These are phyloP conservation scores for Chlorodrepanis virens DNA, from an alignment of 2,113 vertebrate species.

Conservation along the genomic window DNA sequence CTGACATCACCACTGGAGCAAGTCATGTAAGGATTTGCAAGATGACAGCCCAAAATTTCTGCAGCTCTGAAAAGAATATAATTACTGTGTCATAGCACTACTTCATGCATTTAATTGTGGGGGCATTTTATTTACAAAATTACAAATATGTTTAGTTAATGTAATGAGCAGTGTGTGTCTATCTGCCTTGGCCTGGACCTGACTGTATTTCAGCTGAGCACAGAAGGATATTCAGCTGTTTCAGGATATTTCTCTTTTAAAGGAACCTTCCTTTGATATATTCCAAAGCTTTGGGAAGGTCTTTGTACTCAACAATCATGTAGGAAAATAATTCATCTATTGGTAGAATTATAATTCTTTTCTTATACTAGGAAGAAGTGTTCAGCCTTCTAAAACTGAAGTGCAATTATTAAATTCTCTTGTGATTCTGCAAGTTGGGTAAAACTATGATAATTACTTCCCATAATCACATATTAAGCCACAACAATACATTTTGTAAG, in stretches of 20 bases:
- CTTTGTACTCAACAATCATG: background rate
- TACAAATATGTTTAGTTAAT: background rate
- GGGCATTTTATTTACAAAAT: background rate
- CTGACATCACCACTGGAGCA: background rate
- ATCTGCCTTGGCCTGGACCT: background rate
- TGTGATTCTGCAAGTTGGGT: background rate
- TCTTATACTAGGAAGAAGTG: background rate
- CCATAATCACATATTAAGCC: background rate
- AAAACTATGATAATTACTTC: background rate
- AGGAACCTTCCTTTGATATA: background rate
- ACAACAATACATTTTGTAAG: background rate
- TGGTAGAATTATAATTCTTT: background rate
- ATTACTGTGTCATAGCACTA: background rate
- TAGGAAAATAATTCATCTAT: background rate
- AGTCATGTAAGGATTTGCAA: background rate
- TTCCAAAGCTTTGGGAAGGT: background rate
- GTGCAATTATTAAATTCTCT: background rate
- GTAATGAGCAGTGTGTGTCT: background rate
- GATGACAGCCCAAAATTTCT: background rate
- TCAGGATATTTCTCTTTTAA: background rate
- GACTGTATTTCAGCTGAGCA: background rate
- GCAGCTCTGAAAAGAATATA: background rate
- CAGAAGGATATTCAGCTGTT: background rate
- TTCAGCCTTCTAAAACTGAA: background rate
- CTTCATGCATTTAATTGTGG: background rate